phyloP scores from a whole-genome alignment of 2,888 invertebrate species.

The Carabus problematicus region DNA sequence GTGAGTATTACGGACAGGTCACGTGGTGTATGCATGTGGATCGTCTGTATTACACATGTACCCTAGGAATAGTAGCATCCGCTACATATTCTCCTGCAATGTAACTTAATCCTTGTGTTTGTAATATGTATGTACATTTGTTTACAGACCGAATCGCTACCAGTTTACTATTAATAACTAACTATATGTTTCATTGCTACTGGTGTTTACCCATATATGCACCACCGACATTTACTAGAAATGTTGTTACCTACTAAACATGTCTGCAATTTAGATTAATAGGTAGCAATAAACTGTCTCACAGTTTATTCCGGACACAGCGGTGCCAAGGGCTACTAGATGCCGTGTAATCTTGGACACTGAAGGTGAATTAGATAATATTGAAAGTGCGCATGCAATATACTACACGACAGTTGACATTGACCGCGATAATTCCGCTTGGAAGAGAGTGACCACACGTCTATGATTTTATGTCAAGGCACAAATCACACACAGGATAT shows the following conservation, averaged over 20 bases:
- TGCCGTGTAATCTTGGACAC: background rate
- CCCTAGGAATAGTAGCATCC: slow-evolving; percentile 4
- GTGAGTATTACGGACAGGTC: slow-evolving; percentile 31
- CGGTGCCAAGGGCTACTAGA: too few species aligned
- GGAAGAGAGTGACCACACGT: background rate
- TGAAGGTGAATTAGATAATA: background rate
- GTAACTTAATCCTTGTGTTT: background rate
- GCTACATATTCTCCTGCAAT: background rate
- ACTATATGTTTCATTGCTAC: too few species aligned
- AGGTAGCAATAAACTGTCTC: too few species aligned
- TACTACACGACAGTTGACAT: slow-evolving; percentile 5
- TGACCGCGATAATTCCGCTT: slow-evolving; percentile 16
- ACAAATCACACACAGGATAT: background rate
- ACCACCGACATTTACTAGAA: too few species aligned
- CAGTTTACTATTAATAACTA: too few species aligned
- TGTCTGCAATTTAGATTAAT: too few species aligned
- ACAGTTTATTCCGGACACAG: too few species aligned
- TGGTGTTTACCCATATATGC: too few species aligned
- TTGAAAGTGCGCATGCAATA: slow-evolving; percentile 3
- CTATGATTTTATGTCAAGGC: slow-evolving; percentile 10
- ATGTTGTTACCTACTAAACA: too few species aligned
- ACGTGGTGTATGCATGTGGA: slow-evolving; percentile 20
- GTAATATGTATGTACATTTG: background rate
- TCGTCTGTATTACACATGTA: slow-evolving; percentile 18
- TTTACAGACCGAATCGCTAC: too few species aligned